Evolutionary conservation across 2,113 vertebrate species (phyloP), one percentile per base, ranked within the genome.

Genomic region (Erythrolamprus reginae): DNA sequence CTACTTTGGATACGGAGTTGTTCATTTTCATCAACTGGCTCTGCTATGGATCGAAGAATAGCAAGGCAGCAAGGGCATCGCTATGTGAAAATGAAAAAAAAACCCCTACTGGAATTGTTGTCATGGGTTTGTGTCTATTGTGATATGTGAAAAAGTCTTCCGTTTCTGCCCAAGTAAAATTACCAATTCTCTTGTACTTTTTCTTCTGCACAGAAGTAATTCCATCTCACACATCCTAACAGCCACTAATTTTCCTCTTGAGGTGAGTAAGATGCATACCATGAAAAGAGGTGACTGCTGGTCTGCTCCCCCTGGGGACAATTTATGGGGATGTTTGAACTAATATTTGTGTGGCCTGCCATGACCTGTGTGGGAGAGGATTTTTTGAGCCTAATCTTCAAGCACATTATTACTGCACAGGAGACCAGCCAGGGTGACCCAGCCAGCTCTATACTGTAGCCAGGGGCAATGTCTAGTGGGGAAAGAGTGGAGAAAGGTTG

Each of bases 311-410:
- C 86, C 13, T 12, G 93, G 94, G 91, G 91, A 94, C 96, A 96
- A 96, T 96, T 97, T 96, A 94, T 93, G 93, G 93, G 95, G 94
- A 94, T 93, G 91, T 96, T 97, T 92, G 94, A 93, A 97, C 93
- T 96, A 96, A 96, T 96, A 96, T 97, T 97, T 97, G 96, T 96
- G 52, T 91, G 95, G 98, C 96, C 97, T 95, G 95, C 92, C 65
- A 84, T 77, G 95, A 96, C 94, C 95, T 45, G 65, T 88, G 95
- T 95, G 94, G 95, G 95, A 97, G 94, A 95, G 93, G 89, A 92
- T 92, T 94, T 96, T 97, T 94, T 89, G 84, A 88, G 90, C 90
- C 92, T 93, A 52, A 1, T 82, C 94, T 96, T 84, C 93, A 94
- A 93, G 94, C 89, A 93, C 93, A 96, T 87, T 89, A 89, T 92